A percentile compares a stretch with the other conserved stretches of the same genome.
Evolutionary conservation across 2,888 invertebrate genomes (phyloP).

Genomic region (Alitta virens): DNA sequence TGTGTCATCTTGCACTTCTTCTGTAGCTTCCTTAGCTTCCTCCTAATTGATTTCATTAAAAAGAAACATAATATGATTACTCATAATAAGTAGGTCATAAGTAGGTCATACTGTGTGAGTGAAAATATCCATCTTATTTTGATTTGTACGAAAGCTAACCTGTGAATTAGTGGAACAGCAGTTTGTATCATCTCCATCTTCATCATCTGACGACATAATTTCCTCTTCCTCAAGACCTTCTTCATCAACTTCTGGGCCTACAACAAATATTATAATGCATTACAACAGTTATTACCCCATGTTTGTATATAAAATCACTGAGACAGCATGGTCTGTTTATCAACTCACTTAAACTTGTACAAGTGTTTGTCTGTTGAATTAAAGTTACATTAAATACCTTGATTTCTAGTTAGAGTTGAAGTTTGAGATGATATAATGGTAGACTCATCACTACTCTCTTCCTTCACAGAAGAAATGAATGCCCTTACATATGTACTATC

Average conservation of each 20-base stretch:
- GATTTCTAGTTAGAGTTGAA: constrained; percentile 86
- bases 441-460: constrained; percentile 94
- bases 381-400: constrained; percentile 43
- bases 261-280: constrained; percentile 6
- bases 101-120: background rate
- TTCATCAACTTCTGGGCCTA: constrained; percentile 33
- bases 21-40: background rate
- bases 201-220: constrained; percentile 40
- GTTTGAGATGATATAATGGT: constrained; percentile 94
- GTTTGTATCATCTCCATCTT: constrained; percentile 30
- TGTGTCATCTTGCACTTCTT: background rate
- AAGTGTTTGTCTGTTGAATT: too few relatives aligned
- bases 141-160: too few relatives aligned
- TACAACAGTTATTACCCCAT: too few relatives aligned
- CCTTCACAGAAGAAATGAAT: constrained; percentile 54
- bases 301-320: background rate
- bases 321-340: too few relatives aligned
- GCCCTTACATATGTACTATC: background rate
- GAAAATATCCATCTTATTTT: background rate
- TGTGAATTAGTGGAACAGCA: background rate
- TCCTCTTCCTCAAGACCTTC: constrained; percentile 60
- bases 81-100: too few relatives aligned
- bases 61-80: background rate
- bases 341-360: too few relatives aligned
- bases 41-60: background rate